Conservation (phyloP, 2,888 invertebrate species). For the Drosophila gaucha region DNA sequence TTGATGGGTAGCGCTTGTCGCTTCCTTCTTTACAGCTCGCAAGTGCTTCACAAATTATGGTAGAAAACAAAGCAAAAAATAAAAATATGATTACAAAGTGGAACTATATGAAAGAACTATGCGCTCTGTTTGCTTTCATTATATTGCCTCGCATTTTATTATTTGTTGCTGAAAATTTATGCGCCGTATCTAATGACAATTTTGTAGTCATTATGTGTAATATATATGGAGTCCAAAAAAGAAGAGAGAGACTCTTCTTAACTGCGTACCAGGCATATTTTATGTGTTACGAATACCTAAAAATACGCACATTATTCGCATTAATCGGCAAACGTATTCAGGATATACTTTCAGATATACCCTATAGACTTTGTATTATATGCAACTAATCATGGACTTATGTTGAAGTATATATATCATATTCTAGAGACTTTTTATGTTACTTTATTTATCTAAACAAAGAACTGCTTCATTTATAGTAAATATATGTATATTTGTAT, state of each 20-base stretch:
- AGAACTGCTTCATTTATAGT: too few relatives aligned
- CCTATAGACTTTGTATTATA: too few relatives aligned
- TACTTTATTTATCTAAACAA: too few relatives aligned
- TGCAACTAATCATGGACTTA: too few relatives aligned
- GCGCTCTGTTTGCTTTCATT: constrained; percentile 57
- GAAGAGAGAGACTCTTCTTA: not conserved
- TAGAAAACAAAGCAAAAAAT: not conserved
- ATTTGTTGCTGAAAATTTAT: constrained; percentile 51
- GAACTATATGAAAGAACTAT: constrained; percentile 32
- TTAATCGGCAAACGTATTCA: too few relatives aligned
- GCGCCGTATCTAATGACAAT: constrained; percentile 73
- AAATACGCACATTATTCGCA: constrained; percentile 9
- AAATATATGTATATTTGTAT: too few relatives aligned
- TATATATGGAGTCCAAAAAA: constrained; percentile 30
- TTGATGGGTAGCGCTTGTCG: constrained; percentile 34
- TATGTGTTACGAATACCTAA: not conserved
- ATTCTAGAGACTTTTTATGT: too few relatives aligned
- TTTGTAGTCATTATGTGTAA: constrained; percentile 70
- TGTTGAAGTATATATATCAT: too few relatives aligned
- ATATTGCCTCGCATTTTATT: constrained; percentile 15
- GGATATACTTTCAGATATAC: too few relatives aligned
- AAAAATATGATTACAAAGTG: constrained; percentile 17
- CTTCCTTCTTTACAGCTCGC: constrained; percentile 25
- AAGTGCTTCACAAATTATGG: constrained; percentile 44
- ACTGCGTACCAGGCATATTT: constrained; percentile 3